Conservation (phyloP, 2,888 invertebrate genomes). For the Alloplasta piceator region DNA sequence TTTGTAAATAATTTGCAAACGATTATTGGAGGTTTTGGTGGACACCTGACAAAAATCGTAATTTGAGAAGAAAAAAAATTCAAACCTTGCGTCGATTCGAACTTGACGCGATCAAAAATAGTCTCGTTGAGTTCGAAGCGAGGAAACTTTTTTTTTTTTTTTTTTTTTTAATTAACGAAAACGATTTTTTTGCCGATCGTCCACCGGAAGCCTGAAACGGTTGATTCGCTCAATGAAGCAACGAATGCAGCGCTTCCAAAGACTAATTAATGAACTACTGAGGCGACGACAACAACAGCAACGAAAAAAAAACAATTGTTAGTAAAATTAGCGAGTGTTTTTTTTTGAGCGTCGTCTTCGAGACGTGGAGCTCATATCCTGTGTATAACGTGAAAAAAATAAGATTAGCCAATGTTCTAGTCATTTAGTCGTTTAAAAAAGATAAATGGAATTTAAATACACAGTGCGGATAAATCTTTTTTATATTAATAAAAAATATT, state of each 20-base stretch:
- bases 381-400: slow-evolving; percentile 72
- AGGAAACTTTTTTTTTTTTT: not conserved
- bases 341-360: slow-evolving; percentile 31
- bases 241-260: slow-evolving; percentile 83
- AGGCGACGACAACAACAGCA: slow-evolving; percentile 18
- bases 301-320: slow-evolving; percentile 38
- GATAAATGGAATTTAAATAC: slow-evolving; percentile 53
- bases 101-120: slow-evolving; percentile 46
- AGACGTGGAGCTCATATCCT: slow-evolving; percentile 60
- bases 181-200: slow-evolving; percentile 58
- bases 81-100: slow-evolving; percentile 44
- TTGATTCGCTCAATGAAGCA: slow-evolving; percentile 74
- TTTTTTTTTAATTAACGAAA: too few species aligned
- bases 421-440: slow-evolving; percentile 76
- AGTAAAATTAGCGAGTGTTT: slow-evolving; percentile 8
- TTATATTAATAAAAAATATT: slow-evolving; percentile 66
- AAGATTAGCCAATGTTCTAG: slow-evolving; percentile 76
- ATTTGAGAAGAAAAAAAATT: slow-evolving; percentile 1
- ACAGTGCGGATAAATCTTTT: slow-evolving; percentile 50
- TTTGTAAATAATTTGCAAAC: slow-evolving; percentile 74
- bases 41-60: slow-evolving; percentile 41
- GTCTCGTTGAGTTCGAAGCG: slow-evolving; percentile 45
- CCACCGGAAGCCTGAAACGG: slow-evolving; percentile 80
- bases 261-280: slow-evolving; percentile 76
- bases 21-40: slow-evolving; percentile 78